Evolutionary conservation across 2,888 invertebrate species (phyloP), one percentile per base, ranked within the genome.

Genomic region (Halocaridina rubra): DNA sequence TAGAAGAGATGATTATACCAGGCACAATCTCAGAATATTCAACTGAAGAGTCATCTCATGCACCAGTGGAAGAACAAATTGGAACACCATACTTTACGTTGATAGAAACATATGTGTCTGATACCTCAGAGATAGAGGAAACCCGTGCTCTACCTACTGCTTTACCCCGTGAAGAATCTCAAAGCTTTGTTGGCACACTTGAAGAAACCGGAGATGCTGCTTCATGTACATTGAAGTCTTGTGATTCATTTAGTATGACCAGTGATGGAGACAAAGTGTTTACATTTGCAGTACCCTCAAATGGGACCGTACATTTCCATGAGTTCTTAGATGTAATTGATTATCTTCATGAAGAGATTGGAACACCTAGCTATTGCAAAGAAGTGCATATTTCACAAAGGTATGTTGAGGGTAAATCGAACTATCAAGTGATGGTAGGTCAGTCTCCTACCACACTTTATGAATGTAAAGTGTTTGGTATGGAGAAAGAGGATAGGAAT

Each of bases 371-470:
- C 8, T 71, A 78, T 22, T 84, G 84, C 59, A 78, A 71, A 19
- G 69, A 71, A 39, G 84, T 84, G 24, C 84, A 84, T 30, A 72
- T 84, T 16, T 24, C 78, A 7, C 53, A 59, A 39, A 39, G 29
- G 16, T 46, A n/a, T 16, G 5, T 61, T 13, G n/a, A 71, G 19
- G 84, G 78, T 8, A 30, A 72, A 39, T 29, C 33, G 24, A 22
- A 39, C n/a, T 84, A 84, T 72, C 77, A 72, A 33, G 84, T 84
- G 16, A 27, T 78, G 22, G 22, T 78, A 39, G 78, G 84, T 24
- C 39, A 72, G 53, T 76, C 84, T 72, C 57, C 72, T 53, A 64
- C 78, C 39, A 22, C 30, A 22, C 71, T 69, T 72, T 76, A 78
- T 78, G 61, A 72, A 7, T 78, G 78, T 84, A 77, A 84, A 71